Evolutionary conservation across 2,888 invertebrate species (phyloP).

Genomic region (Erebia epiphron): DNA sequence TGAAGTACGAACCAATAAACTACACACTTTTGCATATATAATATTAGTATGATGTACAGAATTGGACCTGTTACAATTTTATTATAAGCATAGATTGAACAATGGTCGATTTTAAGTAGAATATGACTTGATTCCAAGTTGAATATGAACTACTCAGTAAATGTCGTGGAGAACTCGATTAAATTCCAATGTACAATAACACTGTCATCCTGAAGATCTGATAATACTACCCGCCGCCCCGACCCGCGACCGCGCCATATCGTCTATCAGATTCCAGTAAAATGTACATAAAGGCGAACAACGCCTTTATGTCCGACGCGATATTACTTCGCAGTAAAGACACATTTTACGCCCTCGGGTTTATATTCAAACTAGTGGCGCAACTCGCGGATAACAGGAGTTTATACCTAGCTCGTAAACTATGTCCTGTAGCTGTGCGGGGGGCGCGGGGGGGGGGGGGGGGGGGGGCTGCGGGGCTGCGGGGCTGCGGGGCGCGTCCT

Average conservation of each 20-base stretch:
- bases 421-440: background rate
- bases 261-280: constrained; percentile 10
- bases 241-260: no score
- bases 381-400: background rate
- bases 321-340: constrained; percentile 7
- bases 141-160: no score
- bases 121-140: no score
- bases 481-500: background rate
- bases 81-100: no score
- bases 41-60: no score
- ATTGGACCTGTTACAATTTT: no score
- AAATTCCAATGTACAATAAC: background rate
- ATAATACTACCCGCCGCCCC: background rate
- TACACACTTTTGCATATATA: no score
- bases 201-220: background rate
- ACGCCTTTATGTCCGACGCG: constrained; percentile 12
- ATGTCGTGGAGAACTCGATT: no score
- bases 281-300: background rate
- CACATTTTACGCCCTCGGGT: background rate
- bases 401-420: constrained; percentile 16
- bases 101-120: no score
- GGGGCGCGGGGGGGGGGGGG: no score
- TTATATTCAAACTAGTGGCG: constrained; percentile 18
- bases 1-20: no score
- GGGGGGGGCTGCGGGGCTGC: no score